A percentile compares a stretch with the other conserved stretches of the same genome.
Conservation (phyloP, 2,888 invertebrate genomes). For the Spisula solida region DNA sequence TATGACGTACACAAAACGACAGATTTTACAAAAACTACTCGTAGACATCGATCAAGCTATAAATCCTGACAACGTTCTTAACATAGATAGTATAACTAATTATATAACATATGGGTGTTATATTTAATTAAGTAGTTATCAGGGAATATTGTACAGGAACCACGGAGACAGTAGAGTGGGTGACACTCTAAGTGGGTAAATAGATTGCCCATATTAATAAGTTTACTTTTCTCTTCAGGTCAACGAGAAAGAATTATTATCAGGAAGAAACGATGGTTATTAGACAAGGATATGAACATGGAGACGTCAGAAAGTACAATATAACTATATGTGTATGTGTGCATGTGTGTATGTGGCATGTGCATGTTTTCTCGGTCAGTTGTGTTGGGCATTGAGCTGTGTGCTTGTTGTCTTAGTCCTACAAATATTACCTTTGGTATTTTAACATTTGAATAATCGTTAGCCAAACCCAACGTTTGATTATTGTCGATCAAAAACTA, state of each 20-base stretch:
- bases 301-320: not conserved
- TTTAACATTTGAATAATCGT: too few species aligned
- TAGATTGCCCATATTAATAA: not conserved
- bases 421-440: too few species aligned
- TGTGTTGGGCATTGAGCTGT: too few species aligned
- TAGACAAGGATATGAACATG: not conserved
- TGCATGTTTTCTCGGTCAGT: too few species aligned
- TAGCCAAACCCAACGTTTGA: too few species aligned
- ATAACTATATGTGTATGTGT: too few species aligned
- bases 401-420: too few species aligned
- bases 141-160: not conserved
- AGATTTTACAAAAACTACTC: not conserved
- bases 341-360: too few species aligned
- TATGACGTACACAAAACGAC: not conserved
- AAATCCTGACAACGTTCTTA: not conserved
- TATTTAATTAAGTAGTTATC: slow-evolving; percentile 7
- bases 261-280: not conserved
- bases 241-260: not conserved
- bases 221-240: not conserved
- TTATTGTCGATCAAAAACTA: too few species aligned
- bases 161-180: not conserved
- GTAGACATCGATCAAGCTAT: not conserved
- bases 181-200: not conserved
- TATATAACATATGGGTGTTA: not conserved
- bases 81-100: not conserved